phyloP scores from a whole-genome alignment of 1,140 invertebrate genomes.

The Aphelenchoides avenae region DNA sequence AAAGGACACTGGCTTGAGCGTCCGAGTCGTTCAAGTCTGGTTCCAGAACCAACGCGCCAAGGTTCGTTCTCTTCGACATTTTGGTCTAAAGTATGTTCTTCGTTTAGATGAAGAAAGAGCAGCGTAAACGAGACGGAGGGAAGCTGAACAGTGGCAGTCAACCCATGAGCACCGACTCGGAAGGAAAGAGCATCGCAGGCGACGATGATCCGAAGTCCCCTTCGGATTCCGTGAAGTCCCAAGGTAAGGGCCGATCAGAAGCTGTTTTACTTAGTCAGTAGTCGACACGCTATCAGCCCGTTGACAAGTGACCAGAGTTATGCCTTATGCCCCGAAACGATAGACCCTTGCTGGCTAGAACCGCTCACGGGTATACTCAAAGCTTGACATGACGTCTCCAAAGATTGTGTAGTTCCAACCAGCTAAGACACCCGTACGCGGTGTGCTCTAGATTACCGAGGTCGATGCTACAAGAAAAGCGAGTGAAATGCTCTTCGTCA shows the following conservation, averaged over 20 bases:
- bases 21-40: constrained; percentile 96
- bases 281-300: too few relatives aligned
- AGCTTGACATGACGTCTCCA: too few relatives aligned
- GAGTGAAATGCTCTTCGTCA: too few relatives aligned
- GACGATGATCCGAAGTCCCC: constrained; percentile 10
- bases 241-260: too few relatives aligned
- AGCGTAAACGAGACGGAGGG: constrained; percentile 8
- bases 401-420: too few relatives aligned
- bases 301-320: too few relatives aligned
- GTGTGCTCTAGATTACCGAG: too few relatives aligned
- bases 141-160: not conserved
- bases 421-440: too few relatives aligned
- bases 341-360: too few relatives aligned
- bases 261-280: too few relatives aligned
- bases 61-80: constrained; percentile 66
- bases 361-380: too few relatives aligned
- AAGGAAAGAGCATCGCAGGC: constrained; percentile 2
- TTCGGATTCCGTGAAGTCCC: constrained; percentile 1
- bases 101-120: constrained; percentile 22
- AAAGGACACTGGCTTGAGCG: constrained; percentile 91
- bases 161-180: constrained; percentile 9
- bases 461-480: constrained; percentile 4
- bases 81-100: not conserved
- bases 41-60: constrained; percentile 96
- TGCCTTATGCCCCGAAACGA: too few relatives aligned